Evolutionary conservation across 2,113 vertebrate species (phyloP).

Genomic region (Leucopternis melanops): DNA sequence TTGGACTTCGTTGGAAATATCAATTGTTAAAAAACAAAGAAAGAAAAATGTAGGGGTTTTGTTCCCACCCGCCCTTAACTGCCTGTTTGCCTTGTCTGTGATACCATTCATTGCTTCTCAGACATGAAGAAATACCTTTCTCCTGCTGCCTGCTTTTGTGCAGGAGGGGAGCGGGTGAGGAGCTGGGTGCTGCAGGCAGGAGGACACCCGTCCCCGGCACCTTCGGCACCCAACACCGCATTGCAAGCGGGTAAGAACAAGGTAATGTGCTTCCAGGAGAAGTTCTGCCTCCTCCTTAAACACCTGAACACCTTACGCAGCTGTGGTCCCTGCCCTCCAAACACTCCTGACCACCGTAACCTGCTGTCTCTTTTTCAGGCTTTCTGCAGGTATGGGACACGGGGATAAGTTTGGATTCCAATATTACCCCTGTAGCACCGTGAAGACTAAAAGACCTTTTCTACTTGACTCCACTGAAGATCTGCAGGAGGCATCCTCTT

Average conservation of each 20-base stretch:
- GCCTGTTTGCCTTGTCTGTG: background rate
- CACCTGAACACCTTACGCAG: background rate
- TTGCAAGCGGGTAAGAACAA: background rate
- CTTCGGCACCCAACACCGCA: background rate
- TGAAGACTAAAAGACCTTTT: background rate
- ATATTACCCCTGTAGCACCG: background rate
- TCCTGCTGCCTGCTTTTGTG: background rate
- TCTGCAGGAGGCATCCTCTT: background rate
- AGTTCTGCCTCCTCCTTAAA: background rate
- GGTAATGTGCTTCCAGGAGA: background rate
- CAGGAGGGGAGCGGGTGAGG: background rate
- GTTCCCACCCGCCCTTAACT: background rate
- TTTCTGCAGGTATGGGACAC: background rate
- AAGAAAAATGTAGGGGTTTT: background rate
- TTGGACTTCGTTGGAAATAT: background rate
- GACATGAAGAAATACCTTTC: background rate
- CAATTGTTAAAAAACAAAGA: background rate
- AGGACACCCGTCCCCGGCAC: background rate
- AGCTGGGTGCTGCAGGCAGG: background rate
- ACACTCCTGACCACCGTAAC: background rate
- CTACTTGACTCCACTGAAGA: background rate
- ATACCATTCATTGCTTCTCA: background rate
- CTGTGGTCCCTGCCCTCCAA: background rate
- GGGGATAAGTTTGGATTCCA: background rate
- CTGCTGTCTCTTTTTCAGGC: background rate